Percentiles rank a stretch among this genome's conserved stretches.
Conservation (phyloP, 1,140 invertebrate species). For the Drosophila burlai region DNA sequence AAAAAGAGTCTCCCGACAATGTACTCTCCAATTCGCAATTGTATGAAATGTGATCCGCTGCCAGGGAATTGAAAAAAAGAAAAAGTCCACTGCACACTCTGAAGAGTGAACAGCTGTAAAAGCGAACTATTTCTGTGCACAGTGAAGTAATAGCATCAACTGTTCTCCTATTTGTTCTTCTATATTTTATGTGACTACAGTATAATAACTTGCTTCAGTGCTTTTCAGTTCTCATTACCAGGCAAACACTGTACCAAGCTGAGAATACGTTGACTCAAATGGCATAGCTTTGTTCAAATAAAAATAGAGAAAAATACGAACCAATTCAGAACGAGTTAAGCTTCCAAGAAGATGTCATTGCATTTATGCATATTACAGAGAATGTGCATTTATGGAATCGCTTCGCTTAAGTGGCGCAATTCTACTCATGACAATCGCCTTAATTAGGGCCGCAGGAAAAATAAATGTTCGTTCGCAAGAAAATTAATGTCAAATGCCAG, state of each 20-base stretch:
- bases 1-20: slow-evolving; percentile 35
- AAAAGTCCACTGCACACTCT: neutral
- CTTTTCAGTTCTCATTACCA: neutral
- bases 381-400: slow-evolving; percentile 9
- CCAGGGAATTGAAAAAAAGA: slow-evolving; percentile 7
- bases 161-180: neutral
- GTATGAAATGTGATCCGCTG: slow-evolving; percentile 43
- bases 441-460: slow-evolving; percentile 33
- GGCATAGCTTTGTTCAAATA: neutral
- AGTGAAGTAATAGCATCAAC: neutral
- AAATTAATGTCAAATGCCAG: slow-evolving; percentile 62
- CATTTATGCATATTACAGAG: neutral
- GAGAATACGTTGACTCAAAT: neutral
- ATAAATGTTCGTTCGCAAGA: slow-evolving; percentile 25
- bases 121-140: neutral
- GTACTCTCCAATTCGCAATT: slow-evolving; percentile 30
- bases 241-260: neutral
- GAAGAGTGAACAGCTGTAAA: neutral
- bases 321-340: slow-evolving; percentile 9
- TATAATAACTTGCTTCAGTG: neutral
- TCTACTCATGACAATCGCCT: slow-evolving; percentile 43
- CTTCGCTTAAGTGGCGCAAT: slow-evolving; percentile 34
- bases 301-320: neutral
- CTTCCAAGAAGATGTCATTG: slow-evolving; percentile 1
- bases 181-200: neutral